phyloP scores from a whole-genome alignment of 2,113 vertebrate species.

The Pyxicephalus adspersus region DNA sequence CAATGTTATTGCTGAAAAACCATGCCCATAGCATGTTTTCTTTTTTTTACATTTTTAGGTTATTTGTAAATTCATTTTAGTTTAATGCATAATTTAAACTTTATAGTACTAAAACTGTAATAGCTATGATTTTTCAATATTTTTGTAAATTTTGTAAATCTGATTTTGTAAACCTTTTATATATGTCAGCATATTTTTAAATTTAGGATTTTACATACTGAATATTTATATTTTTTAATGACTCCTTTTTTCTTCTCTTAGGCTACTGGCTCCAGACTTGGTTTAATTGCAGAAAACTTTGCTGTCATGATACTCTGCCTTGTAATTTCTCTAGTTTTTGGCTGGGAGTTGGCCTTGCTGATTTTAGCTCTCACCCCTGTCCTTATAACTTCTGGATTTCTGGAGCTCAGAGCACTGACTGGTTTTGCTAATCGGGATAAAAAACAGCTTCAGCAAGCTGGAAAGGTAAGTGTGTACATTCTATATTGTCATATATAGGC shows the following conservation, averaged over 20 bases:
- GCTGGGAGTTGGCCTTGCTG: constrained; percentile 63
- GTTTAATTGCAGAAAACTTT: constrained; percentile 59
- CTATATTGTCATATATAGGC: too few relatives aligned
- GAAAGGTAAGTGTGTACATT: constrained; percentile 49
- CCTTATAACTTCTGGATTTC: constrained; percentile 58
- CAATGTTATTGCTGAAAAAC: too few relatives aligned
- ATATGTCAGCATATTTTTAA: too few relatives aligned
- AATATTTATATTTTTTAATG: background rate
- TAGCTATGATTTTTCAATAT: too few relatives aligned
- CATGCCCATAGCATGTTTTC: too few relatives aligned
- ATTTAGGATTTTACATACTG: background rate
- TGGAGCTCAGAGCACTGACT: constrained; percentile 56
- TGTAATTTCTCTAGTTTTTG: constrained; percentile 58
- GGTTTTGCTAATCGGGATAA: constrained; percentile 61
- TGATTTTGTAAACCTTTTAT: too few relatives aligned
- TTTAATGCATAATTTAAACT: too few relatives aligned
- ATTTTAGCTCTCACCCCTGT: constrained; percentile 59
- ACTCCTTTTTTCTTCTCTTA: constrained; percentile 50
- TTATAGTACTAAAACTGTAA: background rate
- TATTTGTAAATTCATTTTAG: too few relatives aligned
- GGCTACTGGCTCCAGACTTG: constrained; percentile 60
- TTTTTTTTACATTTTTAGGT: too few relatives aligned
- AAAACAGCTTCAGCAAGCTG: constrained; percentile 57
- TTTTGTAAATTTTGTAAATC: too few relatives aligned
- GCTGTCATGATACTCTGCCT: constrained; percentile 59